These are phyloP conservation scores for Theristicus caerulescens DNA, from an alignment of 2,113 vertebrate genomes.

Conservation along the genomic window DNA sequence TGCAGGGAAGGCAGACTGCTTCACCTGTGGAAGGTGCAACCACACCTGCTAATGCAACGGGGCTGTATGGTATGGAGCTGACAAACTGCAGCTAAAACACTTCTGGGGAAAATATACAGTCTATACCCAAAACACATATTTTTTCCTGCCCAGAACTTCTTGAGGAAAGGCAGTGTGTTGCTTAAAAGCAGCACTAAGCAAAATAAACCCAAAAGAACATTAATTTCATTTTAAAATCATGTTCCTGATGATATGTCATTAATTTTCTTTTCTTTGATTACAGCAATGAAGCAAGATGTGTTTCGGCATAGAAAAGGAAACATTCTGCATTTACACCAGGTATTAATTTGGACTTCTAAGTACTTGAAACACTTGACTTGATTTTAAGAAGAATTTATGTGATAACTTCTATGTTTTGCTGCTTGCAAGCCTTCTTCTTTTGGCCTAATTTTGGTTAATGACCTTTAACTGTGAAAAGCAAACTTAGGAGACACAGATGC, in stretches of 20 bases:
- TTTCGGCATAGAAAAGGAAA: conserved; percentile 24
- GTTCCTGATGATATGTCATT: not conserved
- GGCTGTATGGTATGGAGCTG: not conserved
- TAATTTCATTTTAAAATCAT: not conserved
- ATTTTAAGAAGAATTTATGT: conserved; percentile 33
- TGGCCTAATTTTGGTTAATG: not conserved
- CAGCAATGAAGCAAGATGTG: not conserved
- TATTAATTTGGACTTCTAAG: conserved; percentile 27
- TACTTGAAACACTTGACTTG: conserved; percentile 39
- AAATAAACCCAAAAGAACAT: not conserved
- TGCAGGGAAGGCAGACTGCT: not conserved
- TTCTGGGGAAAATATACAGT: not conserved
- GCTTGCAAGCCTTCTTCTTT: not conserved
- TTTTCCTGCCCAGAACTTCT: not conserved
- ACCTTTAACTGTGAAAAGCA: conserved; percentile 29
- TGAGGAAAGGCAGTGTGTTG: not conserved
- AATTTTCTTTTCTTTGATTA: conserved; percentile 34
- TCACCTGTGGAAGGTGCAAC: not conserved
- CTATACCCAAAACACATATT: not conserved
- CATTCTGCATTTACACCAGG: not conserved
- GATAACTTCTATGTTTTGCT: conserved; percentile 34
- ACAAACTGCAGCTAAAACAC: not conserved
- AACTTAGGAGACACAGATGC: not conserved
- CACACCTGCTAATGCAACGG: not conserved
- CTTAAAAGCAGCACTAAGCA: not conserved